A percentile compares a stretch with the other conserved stretches of the same genome.
phyloP scores from a whole-genome alignment of 2,113 vertebrate species.

The Madoqua kirkii region DNA sequence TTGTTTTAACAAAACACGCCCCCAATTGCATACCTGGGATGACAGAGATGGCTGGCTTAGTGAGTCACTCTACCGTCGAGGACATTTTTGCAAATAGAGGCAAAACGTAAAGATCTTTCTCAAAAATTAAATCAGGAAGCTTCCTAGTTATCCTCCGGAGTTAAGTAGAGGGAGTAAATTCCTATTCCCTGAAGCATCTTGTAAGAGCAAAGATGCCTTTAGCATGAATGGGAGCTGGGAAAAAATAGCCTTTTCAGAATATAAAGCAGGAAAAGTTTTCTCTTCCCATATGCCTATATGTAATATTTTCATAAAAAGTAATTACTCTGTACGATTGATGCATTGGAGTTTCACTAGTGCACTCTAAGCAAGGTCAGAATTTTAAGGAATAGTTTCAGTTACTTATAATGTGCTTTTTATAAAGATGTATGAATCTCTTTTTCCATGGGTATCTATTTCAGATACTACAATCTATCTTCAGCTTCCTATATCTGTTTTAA shows the following conservation, averaged over 20 bases:
- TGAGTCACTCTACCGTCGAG: slow-evolving; percentile 48
- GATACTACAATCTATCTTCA: slow-evolving; percentile 18
- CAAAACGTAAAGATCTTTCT: slow-evolving; percentile 48
- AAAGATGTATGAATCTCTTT: background rate
- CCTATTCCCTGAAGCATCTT: slow-evolving; percentile 55
- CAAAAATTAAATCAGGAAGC: slow-evolving; percentile 68
- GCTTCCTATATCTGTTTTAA: slow-evolving; percentile 26
- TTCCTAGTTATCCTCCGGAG: slow-evolving; percentile 48
- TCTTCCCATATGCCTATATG: background rate
- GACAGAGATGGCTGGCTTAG: slow-evolving; percentile 22
- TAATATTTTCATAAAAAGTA: slow-evolving; percentile 2
- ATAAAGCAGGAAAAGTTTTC: slow-evolving; percentile 37
- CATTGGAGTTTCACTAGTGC: background rate
- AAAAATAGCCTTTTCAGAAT: slow-evolving; percentile 53
- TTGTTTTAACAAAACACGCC: slow-evolving; percentile 16
- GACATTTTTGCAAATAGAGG: slow-evolving; percentile 65
- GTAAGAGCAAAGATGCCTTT: slow-evolving; percentile 29
- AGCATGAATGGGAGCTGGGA: slow-evolving; percentile 39
- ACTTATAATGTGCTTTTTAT: slow-evolving; percentile 2
- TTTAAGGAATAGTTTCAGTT: slow-evolving; percentile 25
- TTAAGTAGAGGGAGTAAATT: slow-evolving; percentile 59
- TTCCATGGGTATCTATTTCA: slow-evolving; percentile 2
- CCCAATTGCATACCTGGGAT: background rate
- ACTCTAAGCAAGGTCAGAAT: background rate
- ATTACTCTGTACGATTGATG: background rate